Conservation (phyloP, 2,113 vertebrate genomes). For the Fulmarus glacialis region DNA sequence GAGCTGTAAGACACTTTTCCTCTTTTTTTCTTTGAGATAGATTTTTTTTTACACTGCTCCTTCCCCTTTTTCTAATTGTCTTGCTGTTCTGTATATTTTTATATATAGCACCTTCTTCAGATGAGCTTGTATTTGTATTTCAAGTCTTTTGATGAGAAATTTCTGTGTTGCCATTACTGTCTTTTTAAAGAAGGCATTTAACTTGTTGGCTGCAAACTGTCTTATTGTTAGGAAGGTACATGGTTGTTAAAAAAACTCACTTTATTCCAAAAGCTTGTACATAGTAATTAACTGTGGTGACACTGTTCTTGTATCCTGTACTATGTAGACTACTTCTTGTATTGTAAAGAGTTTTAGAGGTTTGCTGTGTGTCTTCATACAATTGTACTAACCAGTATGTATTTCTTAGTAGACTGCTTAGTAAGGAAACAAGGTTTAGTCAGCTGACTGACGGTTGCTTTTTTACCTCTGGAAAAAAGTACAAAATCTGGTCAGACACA, state of each 20-base stretch:
- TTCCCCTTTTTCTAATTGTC: not conserved
- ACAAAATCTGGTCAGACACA: not conserved
- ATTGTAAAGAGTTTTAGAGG: not conserved
- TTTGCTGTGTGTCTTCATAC: not conserved
- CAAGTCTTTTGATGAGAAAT: not conserved
- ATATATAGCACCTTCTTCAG: not conserved
- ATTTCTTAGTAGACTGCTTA: not conserved
- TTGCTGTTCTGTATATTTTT: constrained; percentile 14
- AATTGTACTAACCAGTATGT: not conserved
- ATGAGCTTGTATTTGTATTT: not conserved
- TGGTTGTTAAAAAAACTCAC: not conserved
- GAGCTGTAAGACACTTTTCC: not conserved
- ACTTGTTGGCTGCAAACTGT: not conserved
- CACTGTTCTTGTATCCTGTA: not conserved
- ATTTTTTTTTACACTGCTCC: not conserved
- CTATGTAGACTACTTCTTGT: not conserved
- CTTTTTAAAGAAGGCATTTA: not conserved
- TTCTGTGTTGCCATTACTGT: not conserved
- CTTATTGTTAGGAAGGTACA: not conserved
- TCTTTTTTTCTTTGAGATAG: not conserved
- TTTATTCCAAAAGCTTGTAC: not conserved
- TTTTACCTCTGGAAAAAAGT: not conserved
- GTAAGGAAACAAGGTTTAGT: not conserved
- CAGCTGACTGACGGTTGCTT: not conserved
- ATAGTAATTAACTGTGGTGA: not conserved